Conservation (phyloP, 1,140 invertebrate genomes). For the Pararge aegeria region DNA sequence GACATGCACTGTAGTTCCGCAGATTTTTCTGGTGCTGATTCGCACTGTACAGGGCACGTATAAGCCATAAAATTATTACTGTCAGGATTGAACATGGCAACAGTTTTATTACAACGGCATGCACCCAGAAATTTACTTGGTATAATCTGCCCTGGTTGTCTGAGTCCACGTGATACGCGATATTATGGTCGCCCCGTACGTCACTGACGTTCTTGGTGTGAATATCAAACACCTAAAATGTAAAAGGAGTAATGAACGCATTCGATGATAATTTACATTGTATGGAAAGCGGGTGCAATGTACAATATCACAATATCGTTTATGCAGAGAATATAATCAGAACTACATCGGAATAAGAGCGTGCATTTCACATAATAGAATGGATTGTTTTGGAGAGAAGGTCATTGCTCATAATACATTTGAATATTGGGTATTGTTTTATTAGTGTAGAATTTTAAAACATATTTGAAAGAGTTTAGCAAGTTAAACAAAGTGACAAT, state of each 20-base stretch:
- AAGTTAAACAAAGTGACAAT: conserved; percentile 83
- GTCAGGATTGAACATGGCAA: conserved; percentile 92
- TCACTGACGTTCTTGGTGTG: conserved; percentile 63
- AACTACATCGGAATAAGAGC: conserved; percentile 9
- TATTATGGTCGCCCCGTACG: conserved; percentile 51
- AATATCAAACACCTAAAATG: conserved; percentile 71
- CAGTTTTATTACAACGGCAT: conserved; percentile 91
- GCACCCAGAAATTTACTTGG: conserved; percentile 91
- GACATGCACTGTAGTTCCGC: conserved; percentile 82
- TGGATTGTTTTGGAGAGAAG: too few species aligned
- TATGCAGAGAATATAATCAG: conserved; percentile 8
- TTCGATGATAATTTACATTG: conserved; percentile 60
- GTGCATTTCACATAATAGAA: conserved; percentile 6
- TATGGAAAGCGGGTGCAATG: conserved; percentile 41
- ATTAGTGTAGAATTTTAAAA: too few species aligned
- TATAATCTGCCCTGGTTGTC: conserved; percentile 82
- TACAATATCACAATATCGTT: background rate
- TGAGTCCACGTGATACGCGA: conserved; percentile 85
- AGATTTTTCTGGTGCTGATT: conserved; percentile 85
- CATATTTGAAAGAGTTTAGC: too few species aligned
- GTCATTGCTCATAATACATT: background rate
- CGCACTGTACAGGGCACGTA: conserved; percentile 86
- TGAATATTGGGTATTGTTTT: background rate
- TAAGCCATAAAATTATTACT: conserved; percentile 89
- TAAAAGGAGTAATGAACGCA: conserved; percentile 36